Base-by-base conservation (phyloP, 2,888 invertebrate species). In the Drosophila niveifrons region DNA sequence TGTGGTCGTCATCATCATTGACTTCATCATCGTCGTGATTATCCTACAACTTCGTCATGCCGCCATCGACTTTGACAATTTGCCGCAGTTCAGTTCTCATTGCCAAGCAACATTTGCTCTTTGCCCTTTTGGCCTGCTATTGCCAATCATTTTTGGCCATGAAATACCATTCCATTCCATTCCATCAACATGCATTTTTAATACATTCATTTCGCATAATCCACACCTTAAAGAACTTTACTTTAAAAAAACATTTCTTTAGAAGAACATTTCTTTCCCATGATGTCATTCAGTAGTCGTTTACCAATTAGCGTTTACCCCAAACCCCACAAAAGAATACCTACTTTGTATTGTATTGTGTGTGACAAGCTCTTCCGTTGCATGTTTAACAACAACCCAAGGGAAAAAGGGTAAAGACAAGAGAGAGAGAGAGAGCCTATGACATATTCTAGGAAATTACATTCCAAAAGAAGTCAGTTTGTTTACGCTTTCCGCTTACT, bases 121-220 rank as follows among this genome's bases (percentile, higher is more conserved):
- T 58, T 64, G 46, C 31, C 41, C 51, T 62, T 68, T 68, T 36
- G 39, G 17, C 31, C 46, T 15, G 29, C 23, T 41, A 62, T 64
- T 75, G 64, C 36, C 52, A 68, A 44, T 66, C 56, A 72, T 57
- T 46, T 51, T 55, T 74, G 69, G 64, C 69, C 69, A 58, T 70
- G 64, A 71, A 71, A 67, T 69, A 82, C 53, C 51, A 59, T 56
- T 75, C 58, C 48, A 46, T 55, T 55, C 53, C 51, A 59, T 56
- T 75, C 58, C 48, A 46, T 55, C 58, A 46, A 18, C 62, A 67
- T 75, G 61, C 36, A 79, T 72, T 68, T 69, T 71, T 66, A 47
- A 85, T 72, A 58, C 56, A 64, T 76, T 72, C 73, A 82, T 78
- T 75, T 67, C 43, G 58, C 66, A 73, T 66, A 55, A 72, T 73